Percentiles rank a stretch among this genome's conserved stretches.
phyloP scores from a whole-genome alignment of 2,797 vertebrate species.

The Hydrocynus forskahlii region DNA sequence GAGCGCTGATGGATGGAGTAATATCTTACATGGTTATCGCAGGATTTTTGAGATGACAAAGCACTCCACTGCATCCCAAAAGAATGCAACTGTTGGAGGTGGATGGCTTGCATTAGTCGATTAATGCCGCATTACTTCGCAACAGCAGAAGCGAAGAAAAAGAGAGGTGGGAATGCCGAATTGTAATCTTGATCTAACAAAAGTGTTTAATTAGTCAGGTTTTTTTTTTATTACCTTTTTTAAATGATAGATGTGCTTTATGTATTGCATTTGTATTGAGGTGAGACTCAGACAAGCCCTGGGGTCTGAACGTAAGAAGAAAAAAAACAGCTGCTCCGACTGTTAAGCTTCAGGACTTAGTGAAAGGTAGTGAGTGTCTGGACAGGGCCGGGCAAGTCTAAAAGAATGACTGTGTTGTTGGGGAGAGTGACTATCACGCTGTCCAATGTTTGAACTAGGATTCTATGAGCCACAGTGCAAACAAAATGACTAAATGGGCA shows the following conservation, averaged over 20 bases:
- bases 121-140: conserved; percentile 19
- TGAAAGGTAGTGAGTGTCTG: conserved; percentile 74
- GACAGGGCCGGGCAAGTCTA: conserved; percentile 77
- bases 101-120: conserved; percentile 34
- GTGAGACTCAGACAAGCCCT: conserved; percentile 58
- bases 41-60: conserved; percentile 61
- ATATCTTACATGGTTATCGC: conserved; percentile 68
- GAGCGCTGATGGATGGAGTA: conserved; percentile 78
- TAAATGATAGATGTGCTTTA: not conserved
- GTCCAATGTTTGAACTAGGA: conserved; percentile 37
- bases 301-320: conserved; percentile 66
- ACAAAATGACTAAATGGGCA: not conserved
- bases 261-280: not conserved
- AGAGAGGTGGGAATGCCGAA: not conserved
- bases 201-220: not conserved
- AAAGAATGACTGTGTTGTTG: conserved; percentile 72
- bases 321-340: conserved; percentile 78
- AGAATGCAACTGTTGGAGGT: conserved; percentile 47
- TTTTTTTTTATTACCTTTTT: not conserved
- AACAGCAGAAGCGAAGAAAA: not conserved
- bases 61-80: conserved; percentile 30
- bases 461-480: not conserved
- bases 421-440: conserved; percentile 68
- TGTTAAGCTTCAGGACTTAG: conserved; percentile 77
- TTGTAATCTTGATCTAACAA: not conserved